These are phyloP conservation scores for Mohoua ochrocephala DNA, from an alignment of 2,113 vertebrate species.

Conservation along the genomic window DNA sequence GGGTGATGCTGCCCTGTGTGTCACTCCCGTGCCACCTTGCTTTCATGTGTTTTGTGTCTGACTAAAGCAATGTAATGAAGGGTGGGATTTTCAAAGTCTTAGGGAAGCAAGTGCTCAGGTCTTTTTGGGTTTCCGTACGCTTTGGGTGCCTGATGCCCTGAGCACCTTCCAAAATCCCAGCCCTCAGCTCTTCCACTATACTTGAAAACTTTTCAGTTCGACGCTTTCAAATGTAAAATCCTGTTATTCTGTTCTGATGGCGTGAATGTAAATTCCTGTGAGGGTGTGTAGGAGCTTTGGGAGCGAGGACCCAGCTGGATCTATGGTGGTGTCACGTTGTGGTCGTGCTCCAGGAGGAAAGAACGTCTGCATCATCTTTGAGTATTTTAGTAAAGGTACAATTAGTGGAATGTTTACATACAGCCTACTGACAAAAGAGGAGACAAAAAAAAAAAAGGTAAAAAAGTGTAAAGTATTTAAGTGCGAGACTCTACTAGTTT, in stretches of 20 bases:
- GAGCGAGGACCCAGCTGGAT: not conserved
- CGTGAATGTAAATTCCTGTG: constrained; percentile 24
- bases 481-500: constrained; percentile 50
- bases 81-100: constrained; percentile 15
- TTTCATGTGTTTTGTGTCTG: constrained; percentile 17
- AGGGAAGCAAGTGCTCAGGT: not conserved
- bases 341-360: not conserved
- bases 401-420: constrained; percentile 62
- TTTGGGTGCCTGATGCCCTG: not conserved
- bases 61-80: constrained; percentile 24
- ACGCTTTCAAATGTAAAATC: not conserved
- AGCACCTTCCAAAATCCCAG: constrained; percentile 25
- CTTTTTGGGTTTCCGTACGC: not conserved
- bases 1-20: not conserved
- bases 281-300: not conserved
- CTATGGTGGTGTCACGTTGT: not conserved
- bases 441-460: not conserved
- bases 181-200: constrained; percentile 10
- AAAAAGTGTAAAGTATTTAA: constrained; percentile 31
- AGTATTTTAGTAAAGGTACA: constrained; percentile 23
- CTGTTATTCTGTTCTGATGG: not conserved
- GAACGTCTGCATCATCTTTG: not conserved
- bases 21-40: not conserved
- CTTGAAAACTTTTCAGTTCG: constrained; percentile 4
- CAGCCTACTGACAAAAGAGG: not conserved